phyloP scores from a whole-genome alignment of 2,888 invertebrate genomes.

The Germaria angustata region DNA sequence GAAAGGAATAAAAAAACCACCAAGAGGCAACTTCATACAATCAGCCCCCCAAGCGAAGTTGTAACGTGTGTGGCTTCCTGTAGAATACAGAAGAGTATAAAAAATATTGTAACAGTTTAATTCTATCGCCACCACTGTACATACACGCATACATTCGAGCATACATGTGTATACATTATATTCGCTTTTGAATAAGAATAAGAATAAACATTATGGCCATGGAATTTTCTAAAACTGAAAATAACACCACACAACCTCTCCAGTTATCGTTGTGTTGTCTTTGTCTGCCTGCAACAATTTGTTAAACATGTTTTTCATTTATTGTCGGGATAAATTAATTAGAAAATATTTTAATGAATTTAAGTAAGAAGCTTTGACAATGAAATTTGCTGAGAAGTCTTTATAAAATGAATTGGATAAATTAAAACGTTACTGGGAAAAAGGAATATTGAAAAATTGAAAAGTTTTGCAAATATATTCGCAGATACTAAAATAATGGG shows the following conservation, averaged over 20 bases:
- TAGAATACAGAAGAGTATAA: too few species aligned
- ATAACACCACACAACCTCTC: not conserved
- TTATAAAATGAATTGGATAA: not conserved
- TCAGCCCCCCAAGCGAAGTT: too few species aligned
- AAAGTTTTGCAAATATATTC: too few species aligned
- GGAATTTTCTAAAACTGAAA: not conserved
- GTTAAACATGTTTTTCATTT: conserved; percentile 6
- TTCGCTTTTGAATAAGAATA: not conserved
- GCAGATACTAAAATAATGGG: too few species aligned
- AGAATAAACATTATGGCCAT: not conserved
- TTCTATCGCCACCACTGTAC: not conserved
- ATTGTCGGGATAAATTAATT: conserved; percentile 26
- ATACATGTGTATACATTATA: not conserved
- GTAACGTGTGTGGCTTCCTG: too few species aligned
- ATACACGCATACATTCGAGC: too few species aligned
- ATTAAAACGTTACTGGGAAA: not conserved
- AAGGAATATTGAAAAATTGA: not conserved
- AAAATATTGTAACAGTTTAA: too few species aligned
- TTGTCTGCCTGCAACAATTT: not conserved
- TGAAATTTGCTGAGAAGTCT: not conserved
- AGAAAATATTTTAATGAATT: conserved; percentile 18
- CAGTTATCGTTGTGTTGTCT: not conserved
- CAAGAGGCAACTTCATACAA: too few species aligned
- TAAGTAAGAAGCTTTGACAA: conserved; percentile 11
- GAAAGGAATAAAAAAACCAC: too few species aligned